A percentile compares a stretch with the other conserved stretches of the same genome.
Conservation (phyloP, 2,888 invertebrate genomes). For the Hydropsyche betteni region DNA sequence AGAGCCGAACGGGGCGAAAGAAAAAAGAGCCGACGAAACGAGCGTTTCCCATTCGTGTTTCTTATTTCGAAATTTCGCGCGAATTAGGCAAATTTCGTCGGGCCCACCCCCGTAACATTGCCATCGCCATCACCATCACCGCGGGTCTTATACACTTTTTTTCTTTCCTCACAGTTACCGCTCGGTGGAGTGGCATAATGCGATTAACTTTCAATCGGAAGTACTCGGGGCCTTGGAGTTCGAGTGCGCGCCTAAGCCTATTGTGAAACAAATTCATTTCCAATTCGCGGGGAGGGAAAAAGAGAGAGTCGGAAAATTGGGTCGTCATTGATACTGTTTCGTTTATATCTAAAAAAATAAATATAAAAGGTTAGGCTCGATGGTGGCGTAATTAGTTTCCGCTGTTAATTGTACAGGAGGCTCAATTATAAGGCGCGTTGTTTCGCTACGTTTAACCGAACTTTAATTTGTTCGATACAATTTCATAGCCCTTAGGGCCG, state of each 20-base stretch:
- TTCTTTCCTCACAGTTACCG: slow-evolving; percentile 32
- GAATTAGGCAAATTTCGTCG: slow-evolving; percentile 34
- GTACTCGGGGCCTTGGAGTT: slow-evolving; percentile 11
- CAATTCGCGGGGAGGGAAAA: slow-evolving; percentile 7
- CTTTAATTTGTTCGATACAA: slow-evolving; percentile 19
- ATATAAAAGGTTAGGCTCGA: neutral
- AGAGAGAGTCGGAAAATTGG: slow-evolving; percentile 5
- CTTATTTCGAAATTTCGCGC: slow-evolving; percentile 6
- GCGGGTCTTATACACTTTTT: neutral
- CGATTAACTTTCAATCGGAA: slow-evolving; percentile 41
- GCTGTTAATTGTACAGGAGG: neutral
- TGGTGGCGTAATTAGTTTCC: slow-evolving; percentile 10
- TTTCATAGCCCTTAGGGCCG: neutral
- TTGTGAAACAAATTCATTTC: slow-evolving; percentile 40
- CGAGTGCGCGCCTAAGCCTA: slow-evolving; percentile 29
- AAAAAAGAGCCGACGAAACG: no score
- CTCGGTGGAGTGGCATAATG: slow-evolving; percentile 38
- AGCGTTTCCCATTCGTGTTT: neutral
- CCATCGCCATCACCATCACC: no score
- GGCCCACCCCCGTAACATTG: neutral
- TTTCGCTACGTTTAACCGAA: slow-evolving; percentile 2
- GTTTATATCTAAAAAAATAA: no score
- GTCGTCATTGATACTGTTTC: neutral
- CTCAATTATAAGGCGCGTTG: slow-evolving; percentile 4
- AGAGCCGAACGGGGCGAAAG: no score